These are phyloP conservation scores for Aphis craccivora DNA, from an alignment of 1,140 invertebrate species.

Conservation along the genomic window DNA sequence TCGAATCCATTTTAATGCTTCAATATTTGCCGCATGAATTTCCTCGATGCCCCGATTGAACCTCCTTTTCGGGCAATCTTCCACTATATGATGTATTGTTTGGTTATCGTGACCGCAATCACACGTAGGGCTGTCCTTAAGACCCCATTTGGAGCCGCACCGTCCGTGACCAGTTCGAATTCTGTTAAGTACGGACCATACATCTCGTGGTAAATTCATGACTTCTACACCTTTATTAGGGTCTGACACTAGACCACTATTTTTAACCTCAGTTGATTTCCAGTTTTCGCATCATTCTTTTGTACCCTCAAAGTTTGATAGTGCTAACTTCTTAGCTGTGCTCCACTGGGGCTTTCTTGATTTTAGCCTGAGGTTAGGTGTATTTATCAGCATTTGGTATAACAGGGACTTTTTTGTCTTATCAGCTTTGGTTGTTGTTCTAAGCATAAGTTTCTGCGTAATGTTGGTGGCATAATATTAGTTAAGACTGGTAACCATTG, in stretches of 20 bases:
- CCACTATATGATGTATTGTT: too few relatives aligned
- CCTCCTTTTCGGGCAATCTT: too few relatives aligned
- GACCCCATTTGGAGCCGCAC: too few relatives aligned
- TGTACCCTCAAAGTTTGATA: background rate
- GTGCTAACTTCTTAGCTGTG: background rate
- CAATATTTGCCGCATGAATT: too few relatives aligned
- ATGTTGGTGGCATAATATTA: background rate
- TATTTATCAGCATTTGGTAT: background rate
- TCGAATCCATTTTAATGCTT: too few relatives aligned
- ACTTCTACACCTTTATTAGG: background rate
- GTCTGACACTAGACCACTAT: background rate
- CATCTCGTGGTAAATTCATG: too few relatives aligned
- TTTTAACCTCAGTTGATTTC: background rate
- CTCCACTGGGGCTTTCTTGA: background rate
- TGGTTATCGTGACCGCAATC: too few relatives aligned
- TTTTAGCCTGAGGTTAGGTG: background rate
- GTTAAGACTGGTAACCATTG: constrained; percentile 38
- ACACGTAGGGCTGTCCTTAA: too few relatives aligned
- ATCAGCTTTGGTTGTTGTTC: background rate
- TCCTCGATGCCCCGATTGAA: too few relatives aligned
- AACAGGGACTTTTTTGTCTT: background rate
- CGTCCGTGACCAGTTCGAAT: too few relatives aligned
- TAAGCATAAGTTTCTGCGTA: constrained; percentile 12
- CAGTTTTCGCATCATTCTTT: background rate
- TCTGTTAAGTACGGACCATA: too few relatives aligned